Conservation (phyloP, 2,797 vertebrate species). For the Momotus momota region DNA sequence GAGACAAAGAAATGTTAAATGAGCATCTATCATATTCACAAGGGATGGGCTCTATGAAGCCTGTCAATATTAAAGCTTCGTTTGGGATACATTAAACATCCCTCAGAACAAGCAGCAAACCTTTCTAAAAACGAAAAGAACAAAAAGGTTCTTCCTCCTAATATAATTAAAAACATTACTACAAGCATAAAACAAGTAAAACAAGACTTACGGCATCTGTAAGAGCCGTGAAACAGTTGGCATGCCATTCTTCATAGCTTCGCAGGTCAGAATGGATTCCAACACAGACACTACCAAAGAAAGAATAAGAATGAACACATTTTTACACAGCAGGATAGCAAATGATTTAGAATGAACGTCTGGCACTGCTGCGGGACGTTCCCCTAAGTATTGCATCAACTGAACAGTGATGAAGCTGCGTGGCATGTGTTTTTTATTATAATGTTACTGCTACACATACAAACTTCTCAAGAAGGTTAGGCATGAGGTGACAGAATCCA, state of each 20-base stretch:
- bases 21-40: neutral
- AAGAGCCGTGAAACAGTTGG: constrained; percentile 90
- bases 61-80: neutral
- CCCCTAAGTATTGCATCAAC: neutral
- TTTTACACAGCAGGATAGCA: constrained; percentile 65
- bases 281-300: constrained; percentile 88
- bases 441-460: neutral
- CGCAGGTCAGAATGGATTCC: constrained; percentile 94
- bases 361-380: constrained; percentile 20
- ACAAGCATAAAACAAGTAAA: neutral
- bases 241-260: constrained; percentile 94
- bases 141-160: neutral
- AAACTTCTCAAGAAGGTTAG: constrained; percentile 31
- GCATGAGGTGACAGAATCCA: neutral
- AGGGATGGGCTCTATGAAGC: neutral
- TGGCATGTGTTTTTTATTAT: constrained; percentile 37
- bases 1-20: neutral
- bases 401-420: neutral
- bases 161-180: neutral
- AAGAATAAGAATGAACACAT: constrained; percentile 65
- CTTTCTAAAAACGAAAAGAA: neutral
- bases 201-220: constrained; percentile 91
- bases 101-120: neutral
- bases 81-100: neutral
- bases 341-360: constrained; percentile 24